Conservation (phyloP, 2,888 invertebrate genomes). For the Yponomeuta sedellus region DNA sequence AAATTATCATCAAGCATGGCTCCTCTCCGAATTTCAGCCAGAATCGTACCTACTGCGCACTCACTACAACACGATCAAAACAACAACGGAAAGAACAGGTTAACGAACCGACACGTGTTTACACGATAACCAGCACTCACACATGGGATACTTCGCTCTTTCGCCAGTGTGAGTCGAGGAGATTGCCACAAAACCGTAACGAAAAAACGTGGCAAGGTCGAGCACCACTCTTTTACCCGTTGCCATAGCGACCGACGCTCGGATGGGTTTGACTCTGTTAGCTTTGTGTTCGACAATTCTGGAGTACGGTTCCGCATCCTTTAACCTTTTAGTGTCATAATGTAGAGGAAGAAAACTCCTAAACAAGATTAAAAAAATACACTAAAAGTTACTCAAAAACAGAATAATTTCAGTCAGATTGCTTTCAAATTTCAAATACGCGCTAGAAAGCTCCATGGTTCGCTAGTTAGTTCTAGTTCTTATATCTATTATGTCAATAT, state of each 20-base stretch:
- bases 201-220: not conserved
- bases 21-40: not conserved
- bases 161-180: not conserved
- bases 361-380: too few species aligned
- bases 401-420: too few species aligned
- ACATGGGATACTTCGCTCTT: constrained; percentile 8
- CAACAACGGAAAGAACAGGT: constrained; percentile 38
- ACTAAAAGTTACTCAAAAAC: too few species aligned
- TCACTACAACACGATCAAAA: not conserved
- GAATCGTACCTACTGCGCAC: not conserved
- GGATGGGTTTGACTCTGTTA: not conserved
- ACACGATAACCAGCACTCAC: constrained; percentile 31
- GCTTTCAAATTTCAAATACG: too few species aligned
- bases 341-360: too few species aligned
- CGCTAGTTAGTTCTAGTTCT: too few species aligned
- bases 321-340: too few species aligned
- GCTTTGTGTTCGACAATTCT: not conserved
- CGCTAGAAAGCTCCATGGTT: too few species aligned
- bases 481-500: too few species aligned
- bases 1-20: too few species aligned
- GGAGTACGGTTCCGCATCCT: too few species aligned
- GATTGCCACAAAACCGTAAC: not conserved
- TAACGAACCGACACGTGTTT: constrained; percentile 58
- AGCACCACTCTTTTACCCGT: not conserved
- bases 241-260: not conserved